phyloP scores from a whole-genome alignment of 2,113 vertebrate species.

The Castor canadensis region DNA sequence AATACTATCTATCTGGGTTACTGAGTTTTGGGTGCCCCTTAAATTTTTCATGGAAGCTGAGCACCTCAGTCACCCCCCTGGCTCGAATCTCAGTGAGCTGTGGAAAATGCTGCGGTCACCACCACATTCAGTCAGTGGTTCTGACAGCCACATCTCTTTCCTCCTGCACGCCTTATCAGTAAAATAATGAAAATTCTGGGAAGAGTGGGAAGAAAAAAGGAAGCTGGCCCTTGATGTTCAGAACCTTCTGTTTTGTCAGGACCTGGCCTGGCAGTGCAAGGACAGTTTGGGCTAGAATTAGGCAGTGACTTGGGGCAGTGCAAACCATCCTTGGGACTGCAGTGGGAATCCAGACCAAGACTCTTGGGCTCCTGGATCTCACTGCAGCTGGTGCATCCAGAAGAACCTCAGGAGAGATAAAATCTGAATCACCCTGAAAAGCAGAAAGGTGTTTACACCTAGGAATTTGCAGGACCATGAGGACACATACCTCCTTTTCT shows the following conservation, averaged over 20 bases:
- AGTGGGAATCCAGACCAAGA: background rate
- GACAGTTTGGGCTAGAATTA: background rate
- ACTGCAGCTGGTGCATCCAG: background rate
- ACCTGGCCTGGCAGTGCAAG: background rate
- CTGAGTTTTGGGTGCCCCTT: background rate
- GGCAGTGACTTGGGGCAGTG: rapidly evolving
- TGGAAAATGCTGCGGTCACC: background rate
- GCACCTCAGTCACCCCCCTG: background rate
- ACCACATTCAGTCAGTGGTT: rapidly evolving
- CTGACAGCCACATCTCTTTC: background rate
- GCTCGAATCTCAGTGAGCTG: no score
- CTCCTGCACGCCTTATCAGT: background rate
- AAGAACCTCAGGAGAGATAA: background rate
- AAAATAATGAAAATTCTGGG: background rate
- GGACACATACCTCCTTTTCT: rapidly evolving
- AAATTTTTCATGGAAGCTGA: background rate
- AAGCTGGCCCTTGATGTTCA: background rate
- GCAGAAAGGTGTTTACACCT: background rate
- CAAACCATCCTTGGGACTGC: background rate
- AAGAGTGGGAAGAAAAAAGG: background rate
- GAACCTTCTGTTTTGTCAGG: background rate
- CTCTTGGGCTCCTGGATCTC: background rate
- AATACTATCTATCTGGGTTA: background rate
- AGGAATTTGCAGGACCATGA: background rate
- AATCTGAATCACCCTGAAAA: background rate